Evolutionary conservation across 1,140 invertebrate genomes (phyloP).

Genomic region (Pogonognathellus flavescens): DNA sequence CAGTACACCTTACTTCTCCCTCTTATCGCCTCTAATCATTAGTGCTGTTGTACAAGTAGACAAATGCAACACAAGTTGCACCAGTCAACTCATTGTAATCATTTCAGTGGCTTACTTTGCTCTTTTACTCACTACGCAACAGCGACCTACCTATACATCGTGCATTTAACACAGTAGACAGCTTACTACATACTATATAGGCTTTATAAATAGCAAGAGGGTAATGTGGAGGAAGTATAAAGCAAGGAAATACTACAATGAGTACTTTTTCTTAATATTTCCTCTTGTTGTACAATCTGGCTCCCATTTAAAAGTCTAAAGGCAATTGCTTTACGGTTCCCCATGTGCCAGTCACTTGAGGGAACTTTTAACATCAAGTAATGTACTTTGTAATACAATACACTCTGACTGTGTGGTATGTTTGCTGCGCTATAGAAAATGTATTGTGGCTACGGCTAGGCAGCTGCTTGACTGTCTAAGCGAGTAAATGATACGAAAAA

Average conservation of each 20-base stretch:
- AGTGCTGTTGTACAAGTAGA: background rate
- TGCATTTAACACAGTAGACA: background rate
- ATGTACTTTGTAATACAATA: background rate
- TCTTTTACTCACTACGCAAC: background rate
- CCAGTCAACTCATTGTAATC: slow-evolving; percentile 37
- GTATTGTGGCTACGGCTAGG: too few species aligned
- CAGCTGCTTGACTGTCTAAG: too few species aligned
- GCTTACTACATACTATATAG: background rate
- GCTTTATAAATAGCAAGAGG: background rate
- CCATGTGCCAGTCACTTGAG: slow-evolving; percentile 2
- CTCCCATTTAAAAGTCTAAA: slow-evolving; percentile 44
- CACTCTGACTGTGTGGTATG: too few species aligned
- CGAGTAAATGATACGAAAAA: slow-evolving; percentile 27
- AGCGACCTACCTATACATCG: background rate
- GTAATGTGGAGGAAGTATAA: background rate
- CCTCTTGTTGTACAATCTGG: slow-evolving; percentile 31
- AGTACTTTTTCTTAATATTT: slow-evolving; percentile 49
- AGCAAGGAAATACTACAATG: background rate
- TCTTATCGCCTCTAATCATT: slow-evolving; percentile 44
- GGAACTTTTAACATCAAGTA: slow-evolving; percentile 2
- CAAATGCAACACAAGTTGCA: slow-evolving; percentile 37
- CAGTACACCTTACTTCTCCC: background rate
- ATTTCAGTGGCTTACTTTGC: slow-evolving; percentile 10
- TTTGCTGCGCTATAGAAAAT: too few species aligned
- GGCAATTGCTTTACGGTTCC: slow-evolving; percentile 34